Evolutionary conservation across 2,113 vertebrate genomes (phyloP).

Genomic region (Eulemur rufifrons): DNA sequence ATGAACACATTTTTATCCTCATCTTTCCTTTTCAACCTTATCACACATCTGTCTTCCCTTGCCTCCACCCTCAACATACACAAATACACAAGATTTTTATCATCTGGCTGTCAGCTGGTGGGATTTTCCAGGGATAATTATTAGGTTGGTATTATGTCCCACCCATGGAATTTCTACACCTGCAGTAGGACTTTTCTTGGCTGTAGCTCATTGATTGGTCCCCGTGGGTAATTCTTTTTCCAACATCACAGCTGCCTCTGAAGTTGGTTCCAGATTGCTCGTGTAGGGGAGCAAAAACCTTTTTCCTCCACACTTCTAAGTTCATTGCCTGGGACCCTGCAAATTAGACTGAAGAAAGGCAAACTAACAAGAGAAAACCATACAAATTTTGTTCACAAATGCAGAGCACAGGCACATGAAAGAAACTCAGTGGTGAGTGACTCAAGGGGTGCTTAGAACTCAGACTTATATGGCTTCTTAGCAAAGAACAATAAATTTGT

Average conservation of each 20-base stretch:
- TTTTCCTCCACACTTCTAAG: neutral
- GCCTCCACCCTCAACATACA: no score
- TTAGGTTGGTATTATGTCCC: neutral
- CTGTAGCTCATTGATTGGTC: neutral
- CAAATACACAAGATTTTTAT: neutral
- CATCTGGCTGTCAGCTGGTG: neutral
- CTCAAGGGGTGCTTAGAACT: neutral
- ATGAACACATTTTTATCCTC: neutral
- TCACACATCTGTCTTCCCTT: neutral
- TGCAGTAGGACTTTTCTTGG: neutral
- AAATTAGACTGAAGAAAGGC: neutral
- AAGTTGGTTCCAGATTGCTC: neutral
- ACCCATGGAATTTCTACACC: accelerated
- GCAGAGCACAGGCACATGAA: neutral
- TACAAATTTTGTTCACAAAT: neutral
- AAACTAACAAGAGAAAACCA: neutral
- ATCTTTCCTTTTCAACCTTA: neutral
- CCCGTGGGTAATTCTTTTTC: accelerated
- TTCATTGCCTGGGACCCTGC: neutral
- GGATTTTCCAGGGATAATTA: neutral
- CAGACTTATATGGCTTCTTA: neutral
- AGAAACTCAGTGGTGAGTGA: neutral
- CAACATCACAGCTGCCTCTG: neutral
- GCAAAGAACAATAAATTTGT: neutral
- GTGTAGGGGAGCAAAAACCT: no score